phyloP scores from a whole-genome alignment of 2,113 vertebrate species.

The Morone chrysops region DNA sequence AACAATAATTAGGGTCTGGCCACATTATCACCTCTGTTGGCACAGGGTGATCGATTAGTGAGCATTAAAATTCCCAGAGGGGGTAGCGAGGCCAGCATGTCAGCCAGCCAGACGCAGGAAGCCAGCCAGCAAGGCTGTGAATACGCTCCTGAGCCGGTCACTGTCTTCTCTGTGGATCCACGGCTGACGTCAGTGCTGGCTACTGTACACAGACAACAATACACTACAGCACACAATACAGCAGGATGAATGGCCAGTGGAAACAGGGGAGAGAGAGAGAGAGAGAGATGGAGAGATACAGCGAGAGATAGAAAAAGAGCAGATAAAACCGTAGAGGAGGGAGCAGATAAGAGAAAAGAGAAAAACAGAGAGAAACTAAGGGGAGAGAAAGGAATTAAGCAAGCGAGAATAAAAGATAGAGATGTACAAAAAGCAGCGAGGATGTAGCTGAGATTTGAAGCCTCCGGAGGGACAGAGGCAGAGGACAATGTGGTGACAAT shows the following conservation, averaged over 20 bases:
- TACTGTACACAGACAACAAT: constrained; percentile 62
- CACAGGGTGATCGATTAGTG: constrained; percentile 77
- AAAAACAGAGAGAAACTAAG: constrained; percentile 15
- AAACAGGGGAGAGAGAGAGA: constrained; percentile 24
- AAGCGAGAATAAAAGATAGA: constrained; percentile 42
- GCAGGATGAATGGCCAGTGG: constrained; percentile 34
- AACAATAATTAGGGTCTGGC: constrained; percentile 75
- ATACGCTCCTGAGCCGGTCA: constrained; percentile 13
- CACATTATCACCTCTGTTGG: constrained; percentile 73
- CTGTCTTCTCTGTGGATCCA: constrained; percentile 42
- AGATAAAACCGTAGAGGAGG: constrained; percentile 27
- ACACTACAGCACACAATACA: constrained; percentile 41
- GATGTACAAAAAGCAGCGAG: constrained; percentile 46
- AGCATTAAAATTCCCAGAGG: constrained; percentile 72
- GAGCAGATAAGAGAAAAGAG: constrained; percentile 30
- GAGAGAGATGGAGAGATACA: constrained; percentile 34
- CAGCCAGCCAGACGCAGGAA: constrained; percentile 57
- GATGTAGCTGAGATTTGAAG: constrained; percentile 48
- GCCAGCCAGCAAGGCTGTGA: constrained; percentile 50
- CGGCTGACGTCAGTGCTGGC: constrained; percentile 64
- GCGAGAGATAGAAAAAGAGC: constrained; percentile 18
- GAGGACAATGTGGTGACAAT: constrained; percentile 70
- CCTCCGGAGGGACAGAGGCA: constrained; percentile 41
- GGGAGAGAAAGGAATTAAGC: constrained; percentile 31
- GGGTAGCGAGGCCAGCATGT: constrained; percentile 57